These are phyloP conservation scores for Ptilonorhynchus violaceus DNA, from an alignment of 2,113 vertebrate genomes.

Conservation along the genomic window DNA sequence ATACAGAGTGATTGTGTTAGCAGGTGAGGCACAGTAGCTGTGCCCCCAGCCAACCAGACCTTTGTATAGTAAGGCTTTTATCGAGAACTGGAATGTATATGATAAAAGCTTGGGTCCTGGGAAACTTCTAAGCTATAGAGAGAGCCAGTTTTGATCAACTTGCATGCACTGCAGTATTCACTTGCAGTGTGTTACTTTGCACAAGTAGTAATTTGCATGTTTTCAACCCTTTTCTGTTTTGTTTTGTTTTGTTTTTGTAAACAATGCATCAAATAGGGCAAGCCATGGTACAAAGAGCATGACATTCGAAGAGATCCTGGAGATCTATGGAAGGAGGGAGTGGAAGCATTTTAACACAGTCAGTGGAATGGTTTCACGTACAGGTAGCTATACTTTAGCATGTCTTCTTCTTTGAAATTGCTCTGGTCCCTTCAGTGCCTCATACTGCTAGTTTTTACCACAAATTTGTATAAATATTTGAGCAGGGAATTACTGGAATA, in stretches of 20 bases:
- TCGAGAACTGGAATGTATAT: background rate
- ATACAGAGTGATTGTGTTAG: constrained; percentile 38
- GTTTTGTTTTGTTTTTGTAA: background rate
- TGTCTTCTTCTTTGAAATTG: background rate
- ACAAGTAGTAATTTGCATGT: background rate
- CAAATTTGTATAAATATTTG: background rate
- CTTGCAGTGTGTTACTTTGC: background rate
- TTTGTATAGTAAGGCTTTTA: constrained; percentile 7
- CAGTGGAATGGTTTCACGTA: constrained; percentile 82
- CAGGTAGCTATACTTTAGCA: constrained; percentile 73
- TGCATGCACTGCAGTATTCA: background rate
- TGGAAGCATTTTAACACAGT: constrained; percentile 90
- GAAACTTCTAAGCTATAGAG: background rate
- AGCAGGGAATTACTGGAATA: background rate
- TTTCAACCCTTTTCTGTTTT: background rate
- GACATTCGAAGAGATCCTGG: constrained; percentile 79
- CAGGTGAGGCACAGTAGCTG: constrained; percentile 22
- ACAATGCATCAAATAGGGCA: constrained; percentile 70
- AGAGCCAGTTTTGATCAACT: background rate
- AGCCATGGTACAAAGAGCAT: constrained; percentile 87
- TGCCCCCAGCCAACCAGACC: background rate
- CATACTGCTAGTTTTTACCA: background rate
- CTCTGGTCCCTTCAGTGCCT: background rate
- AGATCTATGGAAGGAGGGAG: constrained; percentile 81
- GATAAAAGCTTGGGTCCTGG: background rate